Percentiles rank a stretch among this genome's conserved stretches.
phyloP scores from a whole-genome alignment of 2,797 vertebrate genomes.

The Pseudochromis fuscus region DNA sequence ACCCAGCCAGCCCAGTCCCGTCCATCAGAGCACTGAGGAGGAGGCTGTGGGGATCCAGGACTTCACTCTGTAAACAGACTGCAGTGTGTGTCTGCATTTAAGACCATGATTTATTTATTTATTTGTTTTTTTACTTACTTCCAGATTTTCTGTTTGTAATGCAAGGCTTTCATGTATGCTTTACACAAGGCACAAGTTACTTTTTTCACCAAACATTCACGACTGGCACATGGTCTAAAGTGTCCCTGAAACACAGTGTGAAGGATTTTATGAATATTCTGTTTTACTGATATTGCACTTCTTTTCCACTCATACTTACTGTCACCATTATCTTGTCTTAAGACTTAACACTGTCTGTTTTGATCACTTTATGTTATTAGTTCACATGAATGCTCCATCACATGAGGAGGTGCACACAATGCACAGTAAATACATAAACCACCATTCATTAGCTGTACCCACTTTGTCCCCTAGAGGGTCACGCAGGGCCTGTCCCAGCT shows the following conservation, averaged over 20 bases:
- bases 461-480: too few species aligned
- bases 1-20: conserved; percentile 12
- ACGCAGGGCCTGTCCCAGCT: too few species aligned
- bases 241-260: too few species aligned
- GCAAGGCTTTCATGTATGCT: too few species aligned
- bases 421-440: too few species aligned
- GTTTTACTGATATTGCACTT: not conserved
- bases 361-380: too few species aligned
- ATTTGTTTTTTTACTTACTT: not conserved
- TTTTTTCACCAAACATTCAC: not conserved
- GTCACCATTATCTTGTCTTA: not conserved
- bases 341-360: too few species aligned
- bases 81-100: not conserved
- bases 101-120: conserved; percentile 4
- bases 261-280: not conserved
- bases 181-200: not conserved
- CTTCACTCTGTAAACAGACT: conserved; percentile 6
- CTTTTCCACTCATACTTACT: not conserved
- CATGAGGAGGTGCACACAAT: not conserved
- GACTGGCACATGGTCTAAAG: not conserved
- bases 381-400: too few species aligned
- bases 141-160: not conserved
- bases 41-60: not conserved
- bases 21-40: conserved; percentile 14
- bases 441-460: too few species aligned